These are phyloP conservation scores for Panthera tigris DNA, from an alignment of 2,113 vertebrate genomes.

Conservation along the genomic window DNA sequence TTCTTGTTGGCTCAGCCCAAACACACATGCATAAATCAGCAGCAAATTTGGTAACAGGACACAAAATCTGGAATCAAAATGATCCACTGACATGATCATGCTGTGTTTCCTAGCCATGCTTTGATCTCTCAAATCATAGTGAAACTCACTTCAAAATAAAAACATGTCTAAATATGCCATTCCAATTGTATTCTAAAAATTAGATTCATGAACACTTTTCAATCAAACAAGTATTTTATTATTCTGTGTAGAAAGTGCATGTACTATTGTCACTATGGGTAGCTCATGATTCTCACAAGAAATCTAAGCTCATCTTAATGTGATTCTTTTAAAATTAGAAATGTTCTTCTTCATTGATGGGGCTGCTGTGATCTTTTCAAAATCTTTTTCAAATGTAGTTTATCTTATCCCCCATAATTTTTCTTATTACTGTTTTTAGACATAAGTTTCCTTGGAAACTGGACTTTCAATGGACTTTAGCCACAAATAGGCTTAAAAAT, in stretches of 20 bases:
- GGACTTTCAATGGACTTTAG: slow-evolving; percentile 66
- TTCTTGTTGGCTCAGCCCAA: slow-evolving; percentile 51
- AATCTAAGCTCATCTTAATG: background rate
- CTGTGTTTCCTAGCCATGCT: background rate
- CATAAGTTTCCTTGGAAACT: slow-evolving; percentile 73
- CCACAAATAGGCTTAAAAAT: slow-evolving; percentile 69
- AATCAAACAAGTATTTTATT: slow-evolving; percentile 48
- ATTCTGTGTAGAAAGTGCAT: slow-evolving; percentile 21
- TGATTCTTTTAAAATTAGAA: slow-evolving; percentile 58
- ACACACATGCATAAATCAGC: slow-evolving; percentile 56
- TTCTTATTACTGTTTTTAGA: slow-evolving; percentile 66
- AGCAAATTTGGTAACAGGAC: slow-evolving; percentile 63
- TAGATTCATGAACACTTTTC: slow-evolving; percentile 43
- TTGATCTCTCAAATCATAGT: slow-evolving; percentile 65
- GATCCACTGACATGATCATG: background rate
- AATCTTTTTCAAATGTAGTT: slow-evolving; percentile 55
- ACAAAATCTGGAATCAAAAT: slow-evolving; percentile 58
- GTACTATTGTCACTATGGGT: slow-evolving; percentile 15
- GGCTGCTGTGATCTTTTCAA: slow-evolving; percentile 52
- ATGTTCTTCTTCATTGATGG: slow-evolving; percentile 34
- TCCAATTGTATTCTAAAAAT: slow-evolving; percentile 49
- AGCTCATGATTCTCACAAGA: slow-evolving; percentile 41
- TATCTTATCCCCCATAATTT: slow-evolving; percentile 64
- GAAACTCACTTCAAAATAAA: slow-evolving; percentile 67
- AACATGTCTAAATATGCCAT: slow-evolving; percentile 66